These are phyloP conservation scores for Ploceus nigricollis DNA, from an alignment of 2,113 vertebrate genomes.

Conservation along the genomic window DNA sequence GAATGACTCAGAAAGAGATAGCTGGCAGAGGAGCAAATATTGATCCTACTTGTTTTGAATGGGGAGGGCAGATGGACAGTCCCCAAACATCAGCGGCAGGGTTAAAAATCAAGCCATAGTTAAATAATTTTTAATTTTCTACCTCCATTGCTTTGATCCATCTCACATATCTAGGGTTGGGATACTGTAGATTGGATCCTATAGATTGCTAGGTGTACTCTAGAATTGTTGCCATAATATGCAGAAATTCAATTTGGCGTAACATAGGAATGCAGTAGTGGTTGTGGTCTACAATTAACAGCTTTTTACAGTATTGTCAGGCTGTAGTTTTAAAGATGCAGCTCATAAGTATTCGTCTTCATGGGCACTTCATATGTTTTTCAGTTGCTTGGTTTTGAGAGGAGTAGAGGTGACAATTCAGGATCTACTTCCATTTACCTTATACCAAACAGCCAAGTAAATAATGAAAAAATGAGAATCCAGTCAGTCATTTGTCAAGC, in stretches of 20 bases:
- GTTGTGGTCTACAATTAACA: not conserved
- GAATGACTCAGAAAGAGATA: not conserved
- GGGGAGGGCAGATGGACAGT: not conserved
- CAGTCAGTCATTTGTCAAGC: not conserved
- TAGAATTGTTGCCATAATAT: not conserved
- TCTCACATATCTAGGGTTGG: not conserved
- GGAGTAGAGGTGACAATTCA: not conserved
- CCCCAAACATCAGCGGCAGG: not conserved
- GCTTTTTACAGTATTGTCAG: not conserved
- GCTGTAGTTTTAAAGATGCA: not conserved
- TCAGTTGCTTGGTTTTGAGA: not conserved
- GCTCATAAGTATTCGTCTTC: not conserved
- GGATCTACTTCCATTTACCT: not conserved
- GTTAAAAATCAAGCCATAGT: not conserved
- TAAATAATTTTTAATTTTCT: not conserved
- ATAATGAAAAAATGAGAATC: not conserved
- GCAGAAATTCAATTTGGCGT: not conserved
- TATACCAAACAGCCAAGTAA: not conserved
- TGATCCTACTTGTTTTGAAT: not conserved
- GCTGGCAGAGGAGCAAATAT: not conserved
- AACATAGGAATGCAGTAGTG: not conserved
- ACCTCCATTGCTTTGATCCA: not conserved
- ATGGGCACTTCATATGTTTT: not conserved
- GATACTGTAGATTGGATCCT: not conserved
- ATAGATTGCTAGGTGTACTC: not conserved